Evolutionary conservation across 2,113 vertebrate genomes (phyloP).

Genomic region (Apeltes quadracus): DNA sequence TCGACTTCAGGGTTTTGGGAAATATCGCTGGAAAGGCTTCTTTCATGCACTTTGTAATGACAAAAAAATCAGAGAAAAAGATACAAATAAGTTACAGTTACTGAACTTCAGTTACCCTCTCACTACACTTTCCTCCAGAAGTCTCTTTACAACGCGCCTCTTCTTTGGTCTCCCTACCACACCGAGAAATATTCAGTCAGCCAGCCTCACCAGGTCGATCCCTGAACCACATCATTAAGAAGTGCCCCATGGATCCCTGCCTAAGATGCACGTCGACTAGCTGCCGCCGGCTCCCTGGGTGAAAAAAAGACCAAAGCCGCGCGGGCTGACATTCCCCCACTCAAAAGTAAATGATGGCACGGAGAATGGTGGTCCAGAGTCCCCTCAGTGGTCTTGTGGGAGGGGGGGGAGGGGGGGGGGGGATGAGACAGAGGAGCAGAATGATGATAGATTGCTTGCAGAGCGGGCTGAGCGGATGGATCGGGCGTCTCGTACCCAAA

Average conservation of each 20-base stretch:
- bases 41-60: slow-evolving; percentile 22
- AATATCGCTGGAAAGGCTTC: slow-evolving; percentile 12
- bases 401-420: no score
- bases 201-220: slow-evolving; percentile 68
- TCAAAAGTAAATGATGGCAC: slow-evolving; percentile 78
- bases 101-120: slow-evolving; percentile 48
- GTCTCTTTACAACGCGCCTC: slow-evolving; percentile 20
- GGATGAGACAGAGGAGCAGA: slow-evolving; percentile 66
- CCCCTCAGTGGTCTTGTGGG: slow-evolving; percentile 65
- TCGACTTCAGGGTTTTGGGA: no score
- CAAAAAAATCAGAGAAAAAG: slow-evolving; percentile 48
- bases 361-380: slow-evolving; percentile 74
- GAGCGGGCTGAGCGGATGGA: slow-evolving; percentile 61
- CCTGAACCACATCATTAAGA: slow-evolving; percentile 77
- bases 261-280: slow-evolving; percentile 64
- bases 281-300: slow-evolving; percentile 66
- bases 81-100: slow-evolving; percentile 55
- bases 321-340: slow-evolving; percentile 72
- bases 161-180: slow-evolving; percentile 25
- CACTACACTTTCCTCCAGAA: slow-evolving; percentile 38
- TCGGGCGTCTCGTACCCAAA: slow-evolving; percentile 75
- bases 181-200: slow-evolving; percentile 60
- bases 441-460: slow-evolving; percentile 79
- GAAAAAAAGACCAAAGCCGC: slow-evolving; percentile 70
- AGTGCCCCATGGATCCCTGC: slow-evolving; percentile 69